Evolutionary conservation across 1,140 invertebrate genomes (phyloP), one percentile per base, ranked within the genome.

Genomic region (Lepidurus couesii): DNA sequence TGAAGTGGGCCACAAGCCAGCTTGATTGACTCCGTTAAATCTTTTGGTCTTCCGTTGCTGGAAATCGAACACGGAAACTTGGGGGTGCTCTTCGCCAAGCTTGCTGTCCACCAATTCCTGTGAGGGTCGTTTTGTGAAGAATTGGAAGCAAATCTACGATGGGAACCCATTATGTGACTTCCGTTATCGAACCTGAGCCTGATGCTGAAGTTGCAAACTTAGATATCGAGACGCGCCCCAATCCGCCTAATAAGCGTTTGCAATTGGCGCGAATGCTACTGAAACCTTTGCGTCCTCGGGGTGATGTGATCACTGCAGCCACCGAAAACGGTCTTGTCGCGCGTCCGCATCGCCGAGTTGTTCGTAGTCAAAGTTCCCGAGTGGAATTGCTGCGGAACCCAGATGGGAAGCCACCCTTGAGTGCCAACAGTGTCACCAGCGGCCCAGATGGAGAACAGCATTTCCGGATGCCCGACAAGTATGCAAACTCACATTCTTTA

Each of bases 361-460:
- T 80, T 11, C 76, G 76, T 45, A 80, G 79, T 44, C 79, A 80
- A 47, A 77, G 79, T 43, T 80, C 79, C 24, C 26, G 79, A 76
- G 76, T 78, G 1, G 77, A 76, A 45, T 77, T 80, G 16, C n/a
- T 80, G 21, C 76, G 79, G 21, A 65, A 65, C 53, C 53, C 53
- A 4, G 53, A 65, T 21, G 53, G 42, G 53, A 78, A 42, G 24
- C 78, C 78, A 16, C 78, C 78, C 10, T 21, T 75, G 42, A 79
- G 78, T 42, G 78, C 78, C 11, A 75, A 43, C 16, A 79, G 78
- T 74, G 24, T 79, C 78, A 79, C 34, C 73, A 79, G 78, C 78
- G 73, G 65, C 11, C 42, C 9, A 21, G 78, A 79, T 13, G 78
- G 45, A 10, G 78, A 79, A 65, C 53, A 65, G 44, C 78, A 79